Evolutionary conservation across 2,888 invertebrate genomes (phyloP).

Genomic region (Caenorhabditis japonica): DNA sequence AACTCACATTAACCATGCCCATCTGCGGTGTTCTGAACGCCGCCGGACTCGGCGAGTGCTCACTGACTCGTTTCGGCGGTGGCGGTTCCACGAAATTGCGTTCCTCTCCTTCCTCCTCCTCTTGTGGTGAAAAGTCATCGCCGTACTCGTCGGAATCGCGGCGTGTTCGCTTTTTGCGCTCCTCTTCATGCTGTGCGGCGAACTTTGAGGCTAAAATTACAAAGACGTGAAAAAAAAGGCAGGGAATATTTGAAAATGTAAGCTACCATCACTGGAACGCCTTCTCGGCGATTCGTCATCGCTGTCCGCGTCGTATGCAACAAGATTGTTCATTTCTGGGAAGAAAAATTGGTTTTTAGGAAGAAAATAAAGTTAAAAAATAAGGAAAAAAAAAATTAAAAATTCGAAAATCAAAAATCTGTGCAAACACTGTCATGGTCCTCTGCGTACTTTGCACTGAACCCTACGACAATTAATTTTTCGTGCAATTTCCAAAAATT

Average conservation of each 20-base stretch:
- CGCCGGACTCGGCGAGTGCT: constrained; percentile 45
- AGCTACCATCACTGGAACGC: constrained; percentile 39
- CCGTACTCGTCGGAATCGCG: constrained; percentile 43
- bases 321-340: constrained; percentile 54
- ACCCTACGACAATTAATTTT: background rate
- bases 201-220: background rate
- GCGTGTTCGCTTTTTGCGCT: constrained; percentile 16
- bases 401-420: background rate
- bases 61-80: constrained; percentile 51
- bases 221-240: background rate
- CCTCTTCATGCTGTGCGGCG: background rate
- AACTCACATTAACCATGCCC: constrained; percentile 52
- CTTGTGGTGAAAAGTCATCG: constrained; percentile 16
- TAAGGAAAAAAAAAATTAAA: constrained; percentile 2
- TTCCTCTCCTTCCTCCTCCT: background rate
- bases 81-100: constrained; percentile 52
- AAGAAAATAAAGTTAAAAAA: background rate
- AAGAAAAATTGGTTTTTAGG: constrained; percentile 7
- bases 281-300: constrained; percentile 59
- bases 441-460: constrained; percentile 1
- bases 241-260: background rate
- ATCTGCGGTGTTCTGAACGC: constrained; percentile 42
- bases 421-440: constrained; percentile 30
- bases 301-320: constrained; percentile 56
- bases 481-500: background rate